phyloP scores from a whole-genome alignment of 1,140 invertebrate genomes.

The Drosophila ogumai region DNA sequence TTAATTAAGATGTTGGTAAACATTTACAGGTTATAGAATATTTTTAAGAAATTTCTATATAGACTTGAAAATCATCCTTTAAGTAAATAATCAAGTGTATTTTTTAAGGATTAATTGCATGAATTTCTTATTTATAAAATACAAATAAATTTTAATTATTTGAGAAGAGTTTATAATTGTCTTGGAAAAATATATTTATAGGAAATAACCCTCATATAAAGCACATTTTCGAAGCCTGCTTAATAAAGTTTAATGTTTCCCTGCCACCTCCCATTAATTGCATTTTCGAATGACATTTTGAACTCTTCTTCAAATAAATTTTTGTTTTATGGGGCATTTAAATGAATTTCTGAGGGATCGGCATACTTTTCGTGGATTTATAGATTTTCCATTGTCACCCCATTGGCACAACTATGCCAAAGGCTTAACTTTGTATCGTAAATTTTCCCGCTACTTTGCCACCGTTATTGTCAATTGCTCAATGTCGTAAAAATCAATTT shows the following conservation, averaged over 20 bases:
- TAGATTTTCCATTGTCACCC: conserved; percentile 10
- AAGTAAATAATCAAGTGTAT: background rate
- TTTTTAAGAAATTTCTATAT: background rate
- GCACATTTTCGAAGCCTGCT: background rate
- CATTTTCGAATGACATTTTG: conserved; percentile 1
- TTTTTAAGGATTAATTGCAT: background rate
- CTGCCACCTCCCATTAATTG: background rate
- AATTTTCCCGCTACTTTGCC: conserved; percentile 60
- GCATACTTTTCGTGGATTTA: conserved; percentile 9
- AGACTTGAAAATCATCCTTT: background rate
- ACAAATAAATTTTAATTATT: background rate
- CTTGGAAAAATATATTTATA: background rate
- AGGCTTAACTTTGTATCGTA: conserved; percentile 63
- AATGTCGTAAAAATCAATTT: conserved; percentile 78
- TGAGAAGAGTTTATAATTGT: background rate
- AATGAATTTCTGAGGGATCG: conserved; percentile 15
- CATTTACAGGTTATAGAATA: background rate
- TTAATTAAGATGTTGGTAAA: background rate
- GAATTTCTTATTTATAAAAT: background rate
- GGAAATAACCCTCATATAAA: background rate
- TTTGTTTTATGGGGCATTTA: conserved; percentile 33
- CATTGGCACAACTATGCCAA: conserved; percentile 25
- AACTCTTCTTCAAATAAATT: conserved; percentile 7
- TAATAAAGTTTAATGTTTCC: background rate
- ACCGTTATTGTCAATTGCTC: conserved; percentile 75